A percentile compares a stretch with the other conserved stretches of the same genome.
Conservation (phyloP, 2,113 vertebrate species). For the Balaeniceps rex region DNA sequence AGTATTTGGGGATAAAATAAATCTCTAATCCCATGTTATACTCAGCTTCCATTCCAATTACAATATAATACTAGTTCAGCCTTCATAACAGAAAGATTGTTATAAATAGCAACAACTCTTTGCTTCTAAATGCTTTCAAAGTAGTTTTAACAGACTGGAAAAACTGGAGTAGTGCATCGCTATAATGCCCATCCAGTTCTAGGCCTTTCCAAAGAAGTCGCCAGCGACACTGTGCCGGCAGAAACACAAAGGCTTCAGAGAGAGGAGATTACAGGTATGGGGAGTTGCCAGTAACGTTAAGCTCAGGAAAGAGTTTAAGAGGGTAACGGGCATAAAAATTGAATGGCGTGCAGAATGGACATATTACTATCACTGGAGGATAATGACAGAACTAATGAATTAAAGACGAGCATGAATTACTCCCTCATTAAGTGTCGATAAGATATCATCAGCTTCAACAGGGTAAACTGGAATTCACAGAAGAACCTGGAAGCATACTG, state of each 20-base stretch:
- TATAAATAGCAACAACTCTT: neutral
- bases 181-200: accelerated
- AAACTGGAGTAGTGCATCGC: accelerated
- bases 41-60: neutral
- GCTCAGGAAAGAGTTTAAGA: neutral
- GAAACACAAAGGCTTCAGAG: neutral
- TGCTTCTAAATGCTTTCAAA: neutral
- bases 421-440: neutral
- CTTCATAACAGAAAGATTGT: neutral
- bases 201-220: neutral
- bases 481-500: neutral
- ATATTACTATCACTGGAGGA: neutral
- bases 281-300: neutral
- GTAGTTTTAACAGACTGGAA: neutral
- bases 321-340: neutral
- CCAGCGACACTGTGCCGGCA: accelerated
- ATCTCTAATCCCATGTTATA: neutral
- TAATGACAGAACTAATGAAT: neutral
- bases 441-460: neutral
- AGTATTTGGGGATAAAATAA: neutral
- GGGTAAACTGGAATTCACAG: neutral
- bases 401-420: neutral
- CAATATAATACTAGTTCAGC: neutral
- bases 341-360: neutral
- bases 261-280: accelerated